Conservation (phyloP, 2,888 invertebrate species). For the Digitonthophagus gazella region DNA sequence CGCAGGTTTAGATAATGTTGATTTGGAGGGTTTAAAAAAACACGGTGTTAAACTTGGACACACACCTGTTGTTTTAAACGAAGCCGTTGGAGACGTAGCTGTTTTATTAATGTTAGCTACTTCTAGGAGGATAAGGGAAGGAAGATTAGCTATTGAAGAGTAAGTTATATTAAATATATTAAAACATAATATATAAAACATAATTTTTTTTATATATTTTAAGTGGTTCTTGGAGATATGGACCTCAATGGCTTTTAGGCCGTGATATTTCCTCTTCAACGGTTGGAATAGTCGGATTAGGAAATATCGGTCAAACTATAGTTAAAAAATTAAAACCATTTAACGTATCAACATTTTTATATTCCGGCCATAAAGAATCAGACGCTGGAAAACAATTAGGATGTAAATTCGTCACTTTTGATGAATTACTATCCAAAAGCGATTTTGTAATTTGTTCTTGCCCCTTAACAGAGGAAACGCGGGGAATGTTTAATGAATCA, state of each 20-base stretch:
- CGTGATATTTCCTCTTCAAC: slow-evolving; percentile 74
- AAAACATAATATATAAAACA: not conserved
- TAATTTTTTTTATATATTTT: slow-evolving; percentile 14
- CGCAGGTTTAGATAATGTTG: slow-evolving; percentile 83
- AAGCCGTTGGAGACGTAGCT: slow-evolving; percentile 80
- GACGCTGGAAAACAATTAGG: slow-evolving; percentile 60
- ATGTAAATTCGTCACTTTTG: slow-evolving; percentile 60
- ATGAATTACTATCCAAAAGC: slow-evolving; percentile 65
- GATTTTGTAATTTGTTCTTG: slow-evolving; percentile 73
- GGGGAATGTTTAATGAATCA: slow-evolving; percentile 64
- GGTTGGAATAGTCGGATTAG: slow-evolving; percentile 82
- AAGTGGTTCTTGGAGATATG: slow-evolving; percentile 44
- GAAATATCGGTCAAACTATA: slow-evolving; percentile 74
- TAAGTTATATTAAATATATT: slow-evolving; percentile 39
- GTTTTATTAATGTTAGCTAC: slow-evolving; percentile 75
- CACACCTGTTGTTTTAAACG: slow-evolving; percentile 72
- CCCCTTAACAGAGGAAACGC: slow-evolving; percentile 68
- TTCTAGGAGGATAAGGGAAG: slow-evolving; percentile 74
- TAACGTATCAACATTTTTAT: slow-evolving; percentile 68
- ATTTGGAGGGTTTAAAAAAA: slow-evolving; percentile 66
- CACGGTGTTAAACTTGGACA: slow-evolving; percentile 76
- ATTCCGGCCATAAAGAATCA: slow-evolving; percentile 69
- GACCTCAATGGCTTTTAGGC: slow-evolving; percentile 76
- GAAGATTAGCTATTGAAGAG: slow-evolving; percentile 63
- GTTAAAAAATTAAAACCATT: slow-evolving; percentile 72